A percentile compares a stretch with the other conserved stretches of the same genome.
phyloP scores from a whole-genome alignment of 2,113 vertebrate species.

The Erinaceus europaeus region DNA sequence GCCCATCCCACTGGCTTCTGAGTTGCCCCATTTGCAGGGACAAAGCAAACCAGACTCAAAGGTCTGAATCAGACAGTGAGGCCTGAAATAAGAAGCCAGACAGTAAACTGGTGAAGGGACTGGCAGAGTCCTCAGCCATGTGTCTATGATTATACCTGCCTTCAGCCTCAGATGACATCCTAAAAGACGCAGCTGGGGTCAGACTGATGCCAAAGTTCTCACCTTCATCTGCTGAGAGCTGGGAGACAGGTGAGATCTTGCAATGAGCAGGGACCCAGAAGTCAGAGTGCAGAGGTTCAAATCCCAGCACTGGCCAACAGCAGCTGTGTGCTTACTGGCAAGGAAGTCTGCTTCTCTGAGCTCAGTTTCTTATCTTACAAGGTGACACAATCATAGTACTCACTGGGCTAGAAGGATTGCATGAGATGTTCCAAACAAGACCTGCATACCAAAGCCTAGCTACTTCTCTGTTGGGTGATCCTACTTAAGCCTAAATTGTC shows the following conservation, averaged over 20 bases:
- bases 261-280: background rate
- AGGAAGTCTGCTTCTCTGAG: background rate
- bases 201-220: background rate
- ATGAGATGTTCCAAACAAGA: background rate
- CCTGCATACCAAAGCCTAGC: background rate
- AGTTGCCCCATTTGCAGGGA: background rate
- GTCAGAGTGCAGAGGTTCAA: background rate
- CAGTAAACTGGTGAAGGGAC: background rate
- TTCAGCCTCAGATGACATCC: background rate
- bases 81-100: background rate
- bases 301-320: background rate
- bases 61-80: background rate
- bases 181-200: fast-evolving
- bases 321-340: background rate
- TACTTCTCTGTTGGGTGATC: background rate
- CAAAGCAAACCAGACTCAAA: background rate
- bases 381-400: background rate
- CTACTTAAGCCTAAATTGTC: background rate
- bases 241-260: background rate
- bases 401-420: background rate
- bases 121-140: background rate
- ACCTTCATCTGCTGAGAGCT: background rate
- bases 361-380: background rate
- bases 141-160: background rate
- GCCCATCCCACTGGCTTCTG: background rate